A percentile compares a stretch with the other conserved stretches of the same genome.
These are phyloP conservation scores for Drosophila mettleri DNA, from an alignment of 2,888 invertebrate genomes.

Conservation along the genomic window DNA sequence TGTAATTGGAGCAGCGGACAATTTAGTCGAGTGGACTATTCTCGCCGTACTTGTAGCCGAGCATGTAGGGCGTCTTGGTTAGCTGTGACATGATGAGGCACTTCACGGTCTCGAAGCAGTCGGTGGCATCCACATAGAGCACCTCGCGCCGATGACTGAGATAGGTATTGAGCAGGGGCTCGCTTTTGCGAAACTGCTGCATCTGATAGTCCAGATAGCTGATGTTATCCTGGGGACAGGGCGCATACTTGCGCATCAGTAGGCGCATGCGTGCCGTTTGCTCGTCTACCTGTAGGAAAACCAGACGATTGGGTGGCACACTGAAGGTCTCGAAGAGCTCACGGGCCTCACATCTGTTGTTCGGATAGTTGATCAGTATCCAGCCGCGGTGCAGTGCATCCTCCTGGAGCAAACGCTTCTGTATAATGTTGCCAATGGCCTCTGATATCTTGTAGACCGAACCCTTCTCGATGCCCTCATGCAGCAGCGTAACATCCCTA, in stretches of 20 bases:
- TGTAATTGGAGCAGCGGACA: conserved; percentile 37
- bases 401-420: conserved; percentile 77
- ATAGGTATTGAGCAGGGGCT: conserved; percentile 66
- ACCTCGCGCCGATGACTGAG: conserved; percentile 74
- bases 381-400: conserved; percentile 87
- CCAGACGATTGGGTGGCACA: conserved; percentile 86
- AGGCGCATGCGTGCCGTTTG: conserved; percentile 70
- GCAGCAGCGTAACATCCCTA: conserved; percentile 59
- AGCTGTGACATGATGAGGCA: conserved; percentile 65
- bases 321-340: conserved; percentile 85
- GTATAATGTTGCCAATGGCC: conserved; percentile 71
- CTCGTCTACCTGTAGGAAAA: conserved; percentile 79
- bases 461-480: conserved; percentile 59
- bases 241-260: conserved; percentile 54
- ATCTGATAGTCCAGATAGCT: conserved; percentile 73
- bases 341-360: conserved; percentile 86
- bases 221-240: conserved; percentile 64
- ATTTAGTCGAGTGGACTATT: conserved; percentile 33
- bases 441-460: conserved; percentile 61
- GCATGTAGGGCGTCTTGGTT: conserved; percentile 69
- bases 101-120: conserved; percentile 66
- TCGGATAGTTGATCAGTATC: conserved; percentile 87
- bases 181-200: conserved; percentile 70
- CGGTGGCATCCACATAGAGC: conserved; percentile 68
- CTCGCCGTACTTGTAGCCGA: conserved; percentile 74